phyloP scores from a whole-genome alignment of 2,888 invertebrate genomes.

The Caenorhabditis sinica region DNA sequence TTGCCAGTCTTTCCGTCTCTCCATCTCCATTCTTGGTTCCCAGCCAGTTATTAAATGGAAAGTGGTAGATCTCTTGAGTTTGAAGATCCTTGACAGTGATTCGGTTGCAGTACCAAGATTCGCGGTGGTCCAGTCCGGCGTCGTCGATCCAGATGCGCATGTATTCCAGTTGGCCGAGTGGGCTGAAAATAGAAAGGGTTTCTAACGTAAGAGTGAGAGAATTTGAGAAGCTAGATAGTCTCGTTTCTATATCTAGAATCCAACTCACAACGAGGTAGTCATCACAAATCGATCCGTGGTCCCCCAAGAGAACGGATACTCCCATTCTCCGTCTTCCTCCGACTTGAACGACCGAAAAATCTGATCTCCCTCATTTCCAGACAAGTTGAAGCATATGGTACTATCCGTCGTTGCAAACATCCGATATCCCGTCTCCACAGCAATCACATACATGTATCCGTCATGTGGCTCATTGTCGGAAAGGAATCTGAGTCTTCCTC shows the following conservation, averaged over 20 bases:
- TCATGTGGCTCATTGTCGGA: conserved; percentile 73
- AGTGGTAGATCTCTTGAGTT: conserved; percentile 69
- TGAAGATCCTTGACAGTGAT: conserved; percentile 72
- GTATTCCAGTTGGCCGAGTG: conserved; percentile 71
- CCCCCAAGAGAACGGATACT: conserved; percentile 73
- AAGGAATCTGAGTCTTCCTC: conserved; percentile 64
- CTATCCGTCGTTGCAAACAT: conserved; percentile 75
- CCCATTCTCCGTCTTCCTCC: conserved; percentile 52
- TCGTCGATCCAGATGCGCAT: conserved; percentile 74
- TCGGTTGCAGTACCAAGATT: conserved; percentile 75
- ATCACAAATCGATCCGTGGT: conserved; percentile 72
- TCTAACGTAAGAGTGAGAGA: too few relatives aligned
- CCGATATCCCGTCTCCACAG: conserved; percentile 75
- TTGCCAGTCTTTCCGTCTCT: conserved; percentile 68
- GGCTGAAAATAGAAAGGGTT: conserved; percentile 47
- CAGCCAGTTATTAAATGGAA: conserved; percentile 76
- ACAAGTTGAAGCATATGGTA: conserved; percentile 71
- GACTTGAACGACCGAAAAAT: conserved; percentile 66
- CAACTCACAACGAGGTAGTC: conserved; percentile 70
- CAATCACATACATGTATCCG: conserved; percentile 74
- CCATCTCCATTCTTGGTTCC: conserved; percentile 77
- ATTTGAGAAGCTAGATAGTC: too few relatives aligned
- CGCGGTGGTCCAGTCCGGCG: conserved; percentile 70
- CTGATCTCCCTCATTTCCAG: conserved; percentile 69
- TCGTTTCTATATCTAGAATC: neutral